Conservation (phyloP, 2,797 vertebrate genomes). For the Valencia hispanica region DNA sequence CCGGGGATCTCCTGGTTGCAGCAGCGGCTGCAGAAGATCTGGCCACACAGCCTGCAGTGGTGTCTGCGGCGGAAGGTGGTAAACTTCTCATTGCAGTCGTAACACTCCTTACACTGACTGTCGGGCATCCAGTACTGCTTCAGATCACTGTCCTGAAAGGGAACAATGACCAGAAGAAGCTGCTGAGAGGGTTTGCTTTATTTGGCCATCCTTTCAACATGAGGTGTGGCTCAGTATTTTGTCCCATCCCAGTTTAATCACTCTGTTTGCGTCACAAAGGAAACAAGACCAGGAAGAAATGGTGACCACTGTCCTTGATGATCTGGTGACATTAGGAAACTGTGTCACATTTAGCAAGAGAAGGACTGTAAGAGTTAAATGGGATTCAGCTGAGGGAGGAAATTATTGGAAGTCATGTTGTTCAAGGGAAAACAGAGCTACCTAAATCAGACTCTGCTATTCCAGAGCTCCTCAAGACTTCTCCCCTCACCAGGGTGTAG, state of each 20-base stretch:
- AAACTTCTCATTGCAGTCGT: conserved; percentile 98
- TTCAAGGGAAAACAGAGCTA: too few species aligned
- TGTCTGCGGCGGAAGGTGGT: conserved; percentile 97
- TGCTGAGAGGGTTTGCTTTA: background rate
- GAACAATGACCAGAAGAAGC: background rate
- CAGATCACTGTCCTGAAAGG: conserved; percentile 92
- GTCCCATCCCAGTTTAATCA: background rate
- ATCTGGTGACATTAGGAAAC: too few species aligned
- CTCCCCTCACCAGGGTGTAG: too few species aligned
- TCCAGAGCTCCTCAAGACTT: too few species aligned
- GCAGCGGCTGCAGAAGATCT: conserved; percentile 99
- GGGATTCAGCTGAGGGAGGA: too few species aligned
- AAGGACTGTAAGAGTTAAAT: too few species aligned
- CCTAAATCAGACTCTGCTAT: too few species aligned
- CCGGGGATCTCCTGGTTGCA: conserved; percentile 99
- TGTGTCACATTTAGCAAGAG: too few species aligned
- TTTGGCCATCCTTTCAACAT: background rate
- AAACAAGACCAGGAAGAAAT: too few species aligned
- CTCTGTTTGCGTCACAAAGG: too few species aligned
- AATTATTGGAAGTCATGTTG: too few species aligned
- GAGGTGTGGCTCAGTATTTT: background rate
- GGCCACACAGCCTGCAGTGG: conserved; percentile 96
- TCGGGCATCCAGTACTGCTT: conserved; percentile 99
- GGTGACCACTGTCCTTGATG: too few species aligned
- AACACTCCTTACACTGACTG: conserved; percentile 98